Conservation (phyloP, 30 jellyfish, hydroid and myxozoan species). For the Hydractinia symbiolongicarpus region DNA sequence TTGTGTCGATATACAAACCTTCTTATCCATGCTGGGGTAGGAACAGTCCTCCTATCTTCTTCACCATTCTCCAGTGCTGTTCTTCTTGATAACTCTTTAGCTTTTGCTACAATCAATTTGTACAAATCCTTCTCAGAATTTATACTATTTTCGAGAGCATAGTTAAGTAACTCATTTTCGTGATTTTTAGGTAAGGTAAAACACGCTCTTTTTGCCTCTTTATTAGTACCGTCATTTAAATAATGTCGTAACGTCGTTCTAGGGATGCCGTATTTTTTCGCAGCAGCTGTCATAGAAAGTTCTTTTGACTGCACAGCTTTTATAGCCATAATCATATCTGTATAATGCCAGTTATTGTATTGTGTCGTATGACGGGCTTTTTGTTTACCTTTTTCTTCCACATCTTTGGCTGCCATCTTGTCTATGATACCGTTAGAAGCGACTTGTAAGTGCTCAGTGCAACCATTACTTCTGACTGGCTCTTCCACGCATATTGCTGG, state of each 20-base stretch:
- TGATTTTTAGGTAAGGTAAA: constrained; percentile 2
- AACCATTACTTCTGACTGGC: too few relatives aligned
- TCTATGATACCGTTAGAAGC: too few relatives aligned
- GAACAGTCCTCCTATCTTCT: not conserved
- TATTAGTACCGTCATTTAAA: constrained; percentile 21
- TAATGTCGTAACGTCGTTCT: constrained; percentile 22
- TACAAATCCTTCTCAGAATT: not conserved
- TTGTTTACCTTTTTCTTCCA: not conserved
- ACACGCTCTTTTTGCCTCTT: constrained; percentile 13
- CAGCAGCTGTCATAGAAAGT: constrained; percentile 21
- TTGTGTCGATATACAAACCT: constrained; percentile 21
- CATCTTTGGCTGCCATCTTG: not conserved
- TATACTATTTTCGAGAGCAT: not conserved
- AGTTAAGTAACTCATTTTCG: not conserved
- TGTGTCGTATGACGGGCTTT: constrained; percentile 22
- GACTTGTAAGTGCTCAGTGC: too few relatives aligned
- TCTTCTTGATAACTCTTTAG: not conserved
- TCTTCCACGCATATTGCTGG: too few relatives aligned
- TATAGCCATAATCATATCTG: constrained; percentile 16
- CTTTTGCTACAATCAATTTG: constrained; percentile 6
- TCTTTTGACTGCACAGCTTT: constrained; percentile 12
- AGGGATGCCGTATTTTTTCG: constrained; percentile 2
- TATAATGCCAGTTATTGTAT: constrained; percentile 18
- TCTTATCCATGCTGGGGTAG: constrained; percentile 29
- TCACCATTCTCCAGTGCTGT: not conserved